Conservation (phyloP, 2,888 invertebrate species). For the Ophonus ardosiacus region DNA sequence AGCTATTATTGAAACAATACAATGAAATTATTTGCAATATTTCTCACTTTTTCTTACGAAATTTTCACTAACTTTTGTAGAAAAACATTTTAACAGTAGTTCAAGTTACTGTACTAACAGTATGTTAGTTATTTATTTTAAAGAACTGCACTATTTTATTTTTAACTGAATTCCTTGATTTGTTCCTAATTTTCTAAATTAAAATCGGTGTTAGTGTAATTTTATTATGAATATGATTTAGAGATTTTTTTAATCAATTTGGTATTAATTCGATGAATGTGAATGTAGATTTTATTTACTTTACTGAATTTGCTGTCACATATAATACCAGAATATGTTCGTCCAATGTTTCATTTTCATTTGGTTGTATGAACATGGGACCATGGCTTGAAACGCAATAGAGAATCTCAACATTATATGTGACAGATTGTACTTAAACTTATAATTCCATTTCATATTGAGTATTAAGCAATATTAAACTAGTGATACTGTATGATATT, state of each 20-base stretch:
- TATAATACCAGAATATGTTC: conserved; percentile 48
- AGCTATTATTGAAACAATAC: conserved; percentile 20
- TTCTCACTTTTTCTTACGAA: conserved; percentile 36
- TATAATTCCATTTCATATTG: conserved; percentile 55
- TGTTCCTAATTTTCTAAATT: conserved; percentile 11
- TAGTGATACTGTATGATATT: conserved; percentile 57
- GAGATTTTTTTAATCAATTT: conserved; percentile 1
- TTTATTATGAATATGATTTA: conserved; percentile 1
- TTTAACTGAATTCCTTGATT: background rate
- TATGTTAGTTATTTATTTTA: conserved; percentile 16
- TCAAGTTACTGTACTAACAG: background rate
- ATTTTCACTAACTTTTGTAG: conserved; percentile 43
- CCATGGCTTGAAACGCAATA: conserved; percentile 51
- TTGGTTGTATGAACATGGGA: conserved; percentile 48
- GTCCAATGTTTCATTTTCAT: conserved; percentile 28
- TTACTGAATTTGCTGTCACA: conserved; percentile 49
- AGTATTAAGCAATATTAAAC: conserved; percentile 60
- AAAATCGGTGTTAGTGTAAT: background rate
- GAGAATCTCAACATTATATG: conserved; percentile 49
- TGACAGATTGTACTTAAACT: conserved; percentile 52
- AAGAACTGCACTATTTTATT: conserved; percentile 17
- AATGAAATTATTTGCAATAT: conserved; percentile 57
- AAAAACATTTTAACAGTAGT: conserved; percentile 15
- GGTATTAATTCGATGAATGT: conserved; percentile 14
- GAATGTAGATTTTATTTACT: conserved; percentile 26